A percentile compares a stretch with the other conserved stretches of the same genome.
Conservation (phyloP, 2,113 vertebrate genomes). For the Astatotilapia flaviijosephi region DNA sequence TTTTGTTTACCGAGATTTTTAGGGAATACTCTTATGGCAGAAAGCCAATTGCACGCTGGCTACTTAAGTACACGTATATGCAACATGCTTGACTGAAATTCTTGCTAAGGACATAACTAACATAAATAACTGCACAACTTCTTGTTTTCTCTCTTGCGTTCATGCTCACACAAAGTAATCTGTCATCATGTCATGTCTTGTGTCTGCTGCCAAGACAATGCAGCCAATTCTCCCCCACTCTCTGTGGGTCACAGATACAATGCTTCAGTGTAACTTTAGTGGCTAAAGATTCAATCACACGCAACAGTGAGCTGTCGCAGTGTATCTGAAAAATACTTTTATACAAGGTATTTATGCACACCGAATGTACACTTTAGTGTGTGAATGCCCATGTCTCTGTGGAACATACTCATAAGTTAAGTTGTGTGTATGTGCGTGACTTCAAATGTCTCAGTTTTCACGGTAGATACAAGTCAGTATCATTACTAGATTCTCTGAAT, state of each 20-base stretch:
- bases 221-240: slow-evolving; percentile 6
- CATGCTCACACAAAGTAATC: neutral
- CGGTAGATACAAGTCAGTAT: rapidly evolving
- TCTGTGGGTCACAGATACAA: slow-evolving; percentile 63
- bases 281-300: slow-evolving; percentile 37
- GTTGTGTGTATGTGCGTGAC: neutral
- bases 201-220: slow-evolving; percentile 7
- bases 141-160: neutral
- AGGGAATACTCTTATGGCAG: neutral
- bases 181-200: slow-evolving; percentile 26
- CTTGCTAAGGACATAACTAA: neutral
- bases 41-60: neutral
- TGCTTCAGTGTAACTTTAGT: slow-evolving; percentile 56
- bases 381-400: neutral
- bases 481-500: neutral
- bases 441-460: neutral
- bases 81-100: neutral
- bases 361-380: neutral
- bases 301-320: neutral
- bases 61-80: neutral
- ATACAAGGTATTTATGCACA: neutral
- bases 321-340: neutral
- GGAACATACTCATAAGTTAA: neutral
- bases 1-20: neutral
- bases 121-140: neutral